Evolutionary conservation across 1,140 invertebrate genomes (phyloP).

Genomic region (Heterodera schachtii): DNA sequence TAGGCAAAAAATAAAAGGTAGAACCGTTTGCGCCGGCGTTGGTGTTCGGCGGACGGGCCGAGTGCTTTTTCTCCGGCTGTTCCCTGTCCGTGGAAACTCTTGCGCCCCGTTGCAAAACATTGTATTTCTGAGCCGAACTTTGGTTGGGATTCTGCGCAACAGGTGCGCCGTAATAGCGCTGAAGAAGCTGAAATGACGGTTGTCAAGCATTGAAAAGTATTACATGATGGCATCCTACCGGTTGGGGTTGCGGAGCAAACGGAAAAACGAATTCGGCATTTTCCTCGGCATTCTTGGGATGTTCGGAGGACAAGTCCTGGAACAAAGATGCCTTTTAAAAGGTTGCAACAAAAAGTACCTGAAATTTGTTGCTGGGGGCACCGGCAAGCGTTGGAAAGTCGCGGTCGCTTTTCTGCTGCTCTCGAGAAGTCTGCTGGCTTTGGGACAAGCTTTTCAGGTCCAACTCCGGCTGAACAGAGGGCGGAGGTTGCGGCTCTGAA

Average conservation of each 20-base stretch:
- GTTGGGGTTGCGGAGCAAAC: slow-evolving; percentile 21
- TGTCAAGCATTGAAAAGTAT: neutral
- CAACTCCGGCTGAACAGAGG: neutral
- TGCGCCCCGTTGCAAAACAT: slow-evolving; percentile 43
- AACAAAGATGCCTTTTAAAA: slow-evolving; percentile 2
- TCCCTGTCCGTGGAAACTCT: slow-evolving; percentile 40
- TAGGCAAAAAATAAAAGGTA: neutral
- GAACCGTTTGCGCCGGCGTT: neutral
- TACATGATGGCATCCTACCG: slow-evolving; percentile 26
- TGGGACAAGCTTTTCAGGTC: slow-evolving; percentile 18
- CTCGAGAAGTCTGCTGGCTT: slow-evolving; percentile 21
- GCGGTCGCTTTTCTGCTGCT: slow-evolving; percentile 43
- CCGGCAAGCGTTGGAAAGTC: slow-evolving; percentile 57
- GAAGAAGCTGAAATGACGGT: slow-evolving; percentile 26
- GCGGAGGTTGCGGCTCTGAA: slow-evolving; percentile 5
- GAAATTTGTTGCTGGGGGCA: slow-evolving; percentile 30
- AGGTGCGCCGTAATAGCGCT: slow-evolving; percentile 31
- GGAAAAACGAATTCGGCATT: neutral
- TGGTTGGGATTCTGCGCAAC: neutral
- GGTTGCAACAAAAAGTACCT: slow-evolving; percentile 10
- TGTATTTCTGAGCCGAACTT: slow-evolving; percentile 37
- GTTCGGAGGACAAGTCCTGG: slow-evolving; percentile 7
- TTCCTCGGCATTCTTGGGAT: slow-evolving; percentile 11
- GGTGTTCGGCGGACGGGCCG: neutral
- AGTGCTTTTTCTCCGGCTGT: slow-evolving; percentile 6